These are phyloP conservation scores for Drosophila biarmipes DNA, from an alignment of 1,140 invertebrate species.

Conservation along the genomic window DNA sequence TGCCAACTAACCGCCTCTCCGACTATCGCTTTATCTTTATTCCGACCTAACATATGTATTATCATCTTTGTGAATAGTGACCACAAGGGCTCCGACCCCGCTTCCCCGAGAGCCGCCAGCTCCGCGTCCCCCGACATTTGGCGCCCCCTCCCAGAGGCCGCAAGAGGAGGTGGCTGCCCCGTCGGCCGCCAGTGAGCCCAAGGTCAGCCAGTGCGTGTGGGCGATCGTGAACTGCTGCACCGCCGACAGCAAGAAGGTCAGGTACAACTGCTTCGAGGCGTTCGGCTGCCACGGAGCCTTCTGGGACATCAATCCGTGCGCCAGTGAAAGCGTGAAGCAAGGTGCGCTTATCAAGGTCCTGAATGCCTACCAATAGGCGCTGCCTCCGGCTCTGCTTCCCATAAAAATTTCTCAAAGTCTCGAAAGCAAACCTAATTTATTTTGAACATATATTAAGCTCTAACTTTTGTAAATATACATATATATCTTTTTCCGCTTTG, in stretches of 20 bases:
- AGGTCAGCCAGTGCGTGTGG: conserved; percentile 87
- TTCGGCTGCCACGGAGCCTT: conserved; percentile 88
- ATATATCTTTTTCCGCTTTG: conserved; percentile 2
- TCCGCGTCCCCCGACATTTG: no score
- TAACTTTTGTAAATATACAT: conserved; percentile 30
- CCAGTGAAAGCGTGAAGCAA: conserved; percentile 83
- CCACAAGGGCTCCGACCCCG: background rate
- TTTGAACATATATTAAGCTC: conserved; percentile 14
- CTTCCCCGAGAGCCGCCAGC: no score
- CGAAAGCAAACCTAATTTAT: conserved; percentile 24
- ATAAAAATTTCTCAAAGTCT: conserved; percentile 4
- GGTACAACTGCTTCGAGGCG: conserved; percentile 88
- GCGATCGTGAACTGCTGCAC: conserved; percentile 89
- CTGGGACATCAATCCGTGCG: conserved; percentile 88
- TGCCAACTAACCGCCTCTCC: conserved; percentile 9
- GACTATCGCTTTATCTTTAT: conserved; percentile 22
- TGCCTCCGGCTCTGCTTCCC: conserved; percentile 6
- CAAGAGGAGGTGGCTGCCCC: background rate
- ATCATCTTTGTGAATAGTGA: conserved; percentile 26
- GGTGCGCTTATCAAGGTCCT: conserved; percentile 41
- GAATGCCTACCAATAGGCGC: conserved; percentile 12
- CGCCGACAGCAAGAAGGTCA: conserved; percentile 73
- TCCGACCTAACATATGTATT: conserved; percentile 15
- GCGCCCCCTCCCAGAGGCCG: conserved; percentile 38
- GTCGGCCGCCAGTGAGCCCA: conserved; percentile 45